Evolutionary conservation across 1,140 invertebrate genomes (phyloP), one percentile per base, ranked within the genome.

Genomic region (Pogonomyrmex barbatus): DNA sequence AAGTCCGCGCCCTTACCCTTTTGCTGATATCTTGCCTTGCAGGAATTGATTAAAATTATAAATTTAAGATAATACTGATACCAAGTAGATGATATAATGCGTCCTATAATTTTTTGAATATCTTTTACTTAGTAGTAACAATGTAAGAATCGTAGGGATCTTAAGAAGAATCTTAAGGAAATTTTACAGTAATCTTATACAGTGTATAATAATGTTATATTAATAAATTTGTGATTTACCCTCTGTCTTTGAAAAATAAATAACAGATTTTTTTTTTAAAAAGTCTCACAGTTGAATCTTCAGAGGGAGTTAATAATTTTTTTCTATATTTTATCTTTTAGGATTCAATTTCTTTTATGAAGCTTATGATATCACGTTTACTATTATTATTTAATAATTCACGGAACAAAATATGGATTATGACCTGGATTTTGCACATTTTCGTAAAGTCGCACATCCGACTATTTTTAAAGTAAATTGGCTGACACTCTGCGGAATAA

Each of bases 391-490:
- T 52, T 0, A 52, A 67, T 65, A 62, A 30, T 24, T 78, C 2
- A 42, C 2, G 14, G 10, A 6, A 50, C 5, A 30, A 76, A 39
- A 65, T 78, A 65, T 39, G 65, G 10, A 36, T 63, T 17, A 10
- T 54, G 47, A n/a, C 33, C 77, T 67, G 33, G 33, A 79, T 67
- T 36, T 77, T 50, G 9, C 24, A n/a, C 33, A 30, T 78, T 78
- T 79, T 68, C 3, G 33, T 8, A 39, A 79, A 54, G 10, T 79
- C 33, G n/a, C 60, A 52, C 6, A 2, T 45, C 2, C 1, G 8
- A 47, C 24, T 79, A 79, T 67, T 79, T 79, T 79, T 68, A 45
- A 79, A 54, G n/a, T 68, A 54, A 79, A 79, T 68, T 68, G 36
- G 47, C 30, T 52, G 45, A 67, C 36, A 52, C 9, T 30, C 63